phyloP scores from a whole-genome alignment of 2,888 invertebrate genomes.

The Sesamia inferens region DNA sequence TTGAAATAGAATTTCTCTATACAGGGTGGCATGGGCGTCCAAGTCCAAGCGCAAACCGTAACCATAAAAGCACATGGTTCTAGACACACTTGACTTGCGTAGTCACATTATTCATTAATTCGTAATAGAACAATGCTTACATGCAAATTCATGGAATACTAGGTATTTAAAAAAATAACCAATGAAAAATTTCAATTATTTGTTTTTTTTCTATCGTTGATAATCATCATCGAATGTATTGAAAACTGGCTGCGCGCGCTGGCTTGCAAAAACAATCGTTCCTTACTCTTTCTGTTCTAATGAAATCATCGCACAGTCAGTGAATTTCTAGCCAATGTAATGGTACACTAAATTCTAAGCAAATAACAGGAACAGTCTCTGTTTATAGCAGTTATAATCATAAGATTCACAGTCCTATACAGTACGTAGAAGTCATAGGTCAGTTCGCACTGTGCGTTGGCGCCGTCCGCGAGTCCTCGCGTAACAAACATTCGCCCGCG shows the following conservation, averaged over 20 bases:
- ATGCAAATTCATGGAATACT: no score
- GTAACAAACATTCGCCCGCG: constrained; percentile 78
- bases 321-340: constrained; percentile 23
- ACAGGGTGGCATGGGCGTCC: no score
- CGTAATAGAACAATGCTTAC: no score
- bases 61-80: not conserved
- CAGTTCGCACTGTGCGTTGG: constrained; percentile 57
- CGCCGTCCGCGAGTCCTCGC: constrained; percentile 64
- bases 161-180: no score
- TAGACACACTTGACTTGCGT: not conserved
- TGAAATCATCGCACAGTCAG: not conserved
- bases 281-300: not conserved
- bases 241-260: not conserved
- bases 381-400: constrained; percentile 51
- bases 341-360: constrained; percentile 42
- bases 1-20: no score
- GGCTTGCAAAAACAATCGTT: not conserved
- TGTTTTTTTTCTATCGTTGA: not conserved
- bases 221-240: not conserved
- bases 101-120: no score
- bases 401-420: constrained; percentile 44
- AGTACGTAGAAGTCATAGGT: constrained; percentile 63
- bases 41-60: not conserved
- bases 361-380: constrained; percentile 43
- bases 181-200: no score